Percentiles rank a stretch among this genome's conserved stretches.
Conservation (phyloP, 2,113 vertebrate species). For the Arvicanthis niloticus region DNA sequence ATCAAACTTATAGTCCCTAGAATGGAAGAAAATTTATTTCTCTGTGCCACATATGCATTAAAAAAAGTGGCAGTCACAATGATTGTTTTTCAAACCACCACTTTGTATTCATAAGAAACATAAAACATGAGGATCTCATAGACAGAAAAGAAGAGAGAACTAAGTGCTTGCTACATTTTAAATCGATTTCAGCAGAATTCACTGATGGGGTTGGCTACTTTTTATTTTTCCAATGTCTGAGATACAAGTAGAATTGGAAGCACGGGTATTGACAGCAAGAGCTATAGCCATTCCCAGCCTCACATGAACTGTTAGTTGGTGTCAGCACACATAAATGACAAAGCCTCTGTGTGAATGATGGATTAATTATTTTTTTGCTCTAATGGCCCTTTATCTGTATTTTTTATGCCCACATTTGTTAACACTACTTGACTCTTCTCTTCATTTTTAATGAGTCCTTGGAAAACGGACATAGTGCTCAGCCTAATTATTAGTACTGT, state of each 20-base stretch:
- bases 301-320: slow-evolving; percentile 46
- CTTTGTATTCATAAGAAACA: neutral
- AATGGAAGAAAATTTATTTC: slow-evolving; percentile 4
- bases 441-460: slow-evolving; percentile 83
- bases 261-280: neutral
- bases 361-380: slow-evolving; percentile 71
- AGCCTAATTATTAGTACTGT: slow-evolving; percentile 47
- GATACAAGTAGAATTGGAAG: neutral
- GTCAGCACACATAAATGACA: slow-evolving; percentile 14
- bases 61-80: neutral
- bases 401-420: slow-evolving; percentile 77
- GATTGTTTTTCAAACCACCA: neutral
- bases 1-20: neutral
- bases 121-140: slow-evolving; percentile 55
- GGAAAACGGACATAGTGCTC: slow-evolving; percentile 72
- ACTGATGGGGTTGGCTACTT: neutral
- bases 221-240: slow-evolving; percentile 19
- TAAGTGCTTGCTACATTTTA: neutral
- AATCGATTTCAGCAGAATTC: slow-evolving; percentile 38
- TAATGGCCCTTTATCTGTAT: slow-evolving; percentile 74
- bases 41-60: neutral
- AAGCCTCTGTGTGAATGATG: slow-evolving; percentile 60
- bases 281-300: neutral
- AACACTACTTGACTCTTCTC: slow-evolving; percentile 78
- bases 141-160: neutral